phyloP scores from a whole-genome alignment of 2,797 vertebrate species.

The Euphonia xanthogaster region DNA sequence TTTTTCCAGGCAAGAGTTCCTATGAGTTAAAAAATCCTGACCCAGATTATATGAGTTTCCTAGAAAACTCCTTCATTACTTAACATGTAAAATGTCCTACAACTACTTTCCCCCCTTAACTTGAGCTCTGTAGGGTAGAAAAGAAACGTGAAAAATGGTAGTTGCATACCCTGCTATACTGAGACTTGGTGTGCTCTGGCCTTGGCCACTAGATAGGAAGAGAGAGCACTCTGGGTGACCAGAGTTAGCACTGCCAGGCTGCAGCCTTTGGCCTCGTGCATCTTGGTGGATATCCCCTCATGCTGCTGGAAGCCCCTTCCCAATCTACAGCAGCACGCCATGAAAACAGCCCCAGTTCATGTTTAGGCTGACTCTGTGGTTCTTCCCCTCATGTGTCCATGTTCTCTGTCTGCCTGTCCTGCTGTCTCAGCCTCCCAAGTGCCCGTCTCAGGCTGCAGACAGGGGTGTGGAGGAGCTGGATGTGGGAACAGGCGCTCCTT shows the following conservation, averaged over 20 bases:
- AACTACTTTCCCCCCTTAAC: background rate
- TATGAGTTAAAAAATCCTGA: background rate
- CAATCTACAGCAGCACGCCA: background rate
- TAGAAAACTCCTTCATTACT: background rate
- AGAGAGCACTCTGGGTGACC: background rate
- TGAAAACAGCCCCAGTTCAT: background rate
- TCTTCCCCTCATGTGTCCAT: background rate
- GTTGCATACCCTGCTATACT: background rate
- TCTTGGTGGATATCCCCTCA: background rate
- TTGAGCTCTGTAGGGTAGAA: background rate
- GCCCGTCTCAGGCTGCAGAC: slow-evolving; percentile 40
- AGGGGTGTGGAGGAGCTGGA: slow-evolving; percentile 49
- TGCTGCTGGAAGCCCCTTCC: slow-evolving; percentile 14
- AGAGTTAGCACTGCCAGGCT: background rate
- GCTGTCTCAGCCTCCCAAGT: slow-evolving; percentile 44
- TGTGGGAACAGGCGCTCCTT: slow-evolving; percentile 37
- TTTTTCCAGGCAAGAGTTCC: background rate
- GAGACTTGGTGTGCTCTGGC: background rate
- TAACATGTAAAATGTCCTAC: background rate
- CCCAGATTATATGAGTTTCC: background rate
- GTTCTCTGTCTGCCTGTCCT: slow-evolving; percentile 48
- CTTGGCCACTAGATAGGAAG: background rate
- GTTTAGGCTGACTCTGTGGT: background rate
- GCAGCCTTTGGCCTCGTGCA: background rate
- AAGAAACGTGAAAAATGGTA: background rate